These are phyloP conservation scores for Vimba vimba DNA, from an alignment of 2,113 vertebrate genomes.

Conservation along the genomic window DNA sequence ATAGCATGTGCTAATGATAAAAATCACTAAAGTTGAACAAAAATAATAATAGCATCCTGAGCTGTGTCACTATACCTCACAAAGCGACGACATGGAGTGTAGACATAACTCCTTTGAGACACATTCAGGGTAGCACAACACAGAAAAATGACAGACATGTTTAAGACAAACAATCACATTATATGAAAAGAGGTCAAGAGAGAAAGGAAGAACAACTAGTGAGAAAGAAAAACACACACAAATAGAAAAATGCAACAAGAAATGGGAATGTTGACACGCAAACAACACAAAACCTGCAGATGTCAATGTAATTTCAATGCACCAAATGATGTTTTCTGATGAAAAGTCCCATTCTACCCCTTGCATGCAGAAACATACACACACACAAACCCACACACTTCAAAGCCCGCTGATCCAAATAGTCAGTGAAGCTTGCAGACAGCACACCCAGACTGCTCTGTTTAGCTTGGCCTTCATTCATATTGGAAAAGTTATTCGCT, in stretches of 20 bases:
- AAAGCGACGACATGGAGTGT: conserved; percentile 68
- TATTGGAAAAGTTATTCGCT: conserved; percentile 25
- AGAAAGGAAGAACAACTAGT: conserved; percentile 10
- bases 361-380: neutral
- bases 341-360: neutral
- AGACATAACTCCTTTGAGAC: conserved; percentile 75
- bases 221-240: conserved; percentile 11
- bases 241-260: neutral
- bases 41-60: conserved; percentile 33
- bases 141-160: conserved; percentile 62
- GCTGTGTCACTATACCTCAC: conserved; percentile 70
- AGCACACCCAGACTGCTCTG: conserved; percentile 30
- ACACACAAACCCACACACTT: conserved; percentile 7
- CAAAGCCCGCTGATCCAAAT: conserved; percentile 1
- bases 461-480: conserved; percentile 48
- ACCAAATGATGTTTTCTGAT: neutral
- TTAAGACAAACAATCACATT: conserved; percentile 55
- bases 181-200: conserved; percentile 1
- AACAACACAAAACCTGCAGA: neutral
- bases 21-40: neutral
- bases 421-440: conserved; percentile 36
- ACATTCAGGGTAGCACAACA: conserved; percentile 63
- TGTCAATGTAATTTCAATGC: neutral
- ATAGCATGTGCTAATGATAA: neutral
- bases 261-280: neutral